Conservation (phyloP, 1,140 invertebrate genomes). For the Agraylea sexmaculata region DNA sequence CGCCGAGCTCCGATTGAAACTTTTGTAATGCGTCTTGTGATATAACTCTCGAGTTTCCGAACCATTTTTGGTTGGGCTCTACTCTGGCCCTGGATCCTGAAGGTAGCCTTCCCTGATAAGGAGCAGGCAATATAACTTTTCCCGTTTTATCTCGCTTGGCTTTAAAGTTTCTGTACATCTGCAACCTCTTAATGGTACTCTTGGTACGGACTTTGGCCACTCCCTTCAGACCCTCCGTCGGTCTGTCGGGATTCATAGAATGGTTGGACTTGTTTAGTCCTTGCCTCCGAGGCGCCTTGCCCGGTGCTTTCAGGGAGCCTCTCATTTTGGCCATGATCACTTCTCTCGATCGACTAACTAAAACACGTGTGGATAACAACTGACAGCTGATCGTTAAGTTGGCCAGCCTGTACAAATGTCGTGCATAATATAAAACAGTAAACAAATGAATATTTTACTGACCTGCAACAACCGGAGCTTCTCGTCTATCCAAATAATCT, state of each 20-base stretch:
- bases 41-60: constrained; percentile 86
- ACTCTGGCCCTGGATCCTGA: constrained; percentile 87
- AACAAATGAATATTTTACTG: no score
- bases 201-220: constrained; percentile 78
- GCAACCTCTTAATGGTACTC: constrained; percentile 87
- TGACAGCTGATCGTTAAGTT: not conserved
- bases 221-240: constrained; percentile 64
- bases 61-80: constrained; percentile 97
- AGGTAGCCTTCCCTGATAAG: constrained; percentile 83
- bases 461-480: not conserved
- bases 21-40: constrained; percentile 90
- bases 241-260: constrained; percentile 81
- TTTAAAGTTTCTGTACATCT: constrained; percentile 97
- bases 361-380: constrained; percentile 8
- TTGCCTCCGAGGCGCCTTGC: constrained; percentile 61
- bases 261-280: constrained; percentile 68
- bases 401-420: not conserved
- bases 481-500: not conserved
- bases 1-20: constrained; percentile 92
- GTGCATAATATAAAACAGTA: no score
- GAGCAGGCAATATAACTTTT: constrained; percentile 87
- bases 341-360: constrained; percentile 2
- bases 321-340: constrained; percentile 57
- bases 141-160: constrained; percentile 82
- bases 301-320: no score